Evolutionary conservation across 2,888 invertebrate genomes (phyloP), one percentile per base, ranked within the genome.

Genomic region (Diabrotica balteata): DNA sequence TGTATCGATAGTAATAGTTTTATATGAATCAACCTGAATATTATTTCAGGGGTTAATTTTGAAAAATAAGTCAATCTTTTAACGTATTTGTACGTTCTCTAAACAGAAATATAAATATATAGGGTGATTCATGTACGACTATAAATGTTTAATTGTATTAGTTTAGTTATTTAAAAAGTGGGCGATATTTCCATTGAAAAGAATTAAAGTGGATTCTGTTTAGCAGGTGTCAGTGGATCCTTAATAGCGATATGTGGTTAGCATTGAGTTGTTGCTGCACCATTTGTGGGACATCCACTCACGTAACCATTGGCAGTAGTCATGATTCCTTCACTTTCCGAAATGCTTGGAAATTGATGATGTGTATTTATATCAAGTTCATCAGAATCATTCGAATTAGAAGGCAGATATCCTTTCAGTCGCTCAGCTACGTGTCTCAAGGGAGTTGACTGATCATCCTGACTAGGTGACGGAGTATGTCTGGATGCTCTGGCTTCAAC

Each of bases 401-500:
- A 78, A 54, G 80, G 64, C 10, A 68, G 71, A 42, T 71, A 73
- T 9, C 74, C 72, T 32, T 62, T 59, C 7, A 73, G 62, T 80
- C 80, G 67, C 75, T 80, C 79, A 46, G 76, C 74, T 8, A 76
- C 73, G 57, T 76, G 75, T 64, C 82, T 75, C 49, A 84, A 75
- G 8, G 84, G 84, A 8, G 83, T 84, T 11, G 79, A 78, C n/a
- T 81, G 80, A 70, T 84, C 84, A 63, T 69, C 75, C 49, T 76
- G 73, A 46, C 74, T 78, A 7, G 78, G 78, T 9, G 78, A 78
- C n/a, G 80, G 78, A 11, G 79, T 75, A 7, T 79, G 77, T 59
- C 79, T 78, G 7, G 79, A 73, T 9, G 80, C 78, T 67, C 86
- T 80, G 44, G 86, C 86, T 69, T 89, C 88, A 55, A 84, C 80